Evolutionary conservation across 2,888 invertebrate genomes (phyloP).

Genomic region (Tanytarsus gracilentus): DNA sequence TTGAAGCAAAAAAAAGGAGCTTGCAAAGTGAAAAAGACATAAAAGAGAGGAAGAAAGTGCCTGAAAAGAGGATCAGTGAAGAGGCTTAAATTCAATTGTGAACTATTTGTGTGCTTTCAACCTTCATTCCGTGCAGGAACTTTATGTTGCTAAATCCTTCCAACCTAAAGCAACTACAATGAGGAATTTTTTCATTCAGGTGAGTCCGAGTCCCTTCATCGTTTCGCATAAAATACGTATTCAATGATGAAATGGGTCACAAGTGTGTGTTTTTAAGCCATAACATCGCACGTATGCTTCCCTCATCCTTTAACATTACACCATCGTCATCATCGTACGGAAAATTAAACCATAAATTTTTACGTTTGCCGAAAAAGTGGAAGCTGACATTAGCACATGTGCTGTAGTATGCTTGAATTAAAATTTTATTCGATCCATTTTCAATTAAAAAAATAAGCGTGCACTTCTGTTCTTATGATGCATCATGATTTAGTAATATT

Average conservation of each 20-base stretch:
- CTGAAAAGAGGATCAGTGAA: slow-evolving; percentile 1
- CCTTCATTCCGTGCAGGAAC: neutral
- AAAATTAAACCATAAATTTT: neutral
- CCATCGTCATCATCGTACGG: no score
- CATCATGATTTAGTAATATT: neutral
- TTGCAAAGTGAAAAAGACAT: neutral
- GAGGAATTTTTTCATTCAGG: slow-evolving; percentile 4
- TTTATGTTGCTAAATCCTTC: neutral
- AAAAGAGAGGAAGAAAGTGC: neutral
- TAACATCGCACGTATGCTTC: no score
- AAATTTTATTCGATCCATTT: slow-evolving; percentile 17
- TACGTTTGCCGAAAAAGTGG: neutral
- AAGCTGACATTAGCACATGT: neutral
- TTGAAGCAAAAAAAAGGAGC: neutral
- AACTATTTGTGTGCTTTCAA: neutral
- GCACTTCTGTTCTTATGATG: neutral
- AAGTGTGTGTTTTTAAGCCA: neutral
- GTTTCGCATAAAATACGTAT: no score
- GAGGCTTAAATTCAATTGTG: neutral
- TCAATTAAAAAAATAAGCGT: slow-evolving; percentile 15
- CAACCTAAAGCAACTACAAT: neutral
- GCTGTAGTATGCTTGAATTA: neutral
- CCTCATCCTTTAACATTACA: no score
- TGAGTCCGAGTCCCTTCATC: no score
- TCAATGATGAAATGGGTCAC: neutral